Evolutionary conservation across 2,113 vertebrate species (phyloP).

Genomic region (Pogonocichla stellata): DNA sequence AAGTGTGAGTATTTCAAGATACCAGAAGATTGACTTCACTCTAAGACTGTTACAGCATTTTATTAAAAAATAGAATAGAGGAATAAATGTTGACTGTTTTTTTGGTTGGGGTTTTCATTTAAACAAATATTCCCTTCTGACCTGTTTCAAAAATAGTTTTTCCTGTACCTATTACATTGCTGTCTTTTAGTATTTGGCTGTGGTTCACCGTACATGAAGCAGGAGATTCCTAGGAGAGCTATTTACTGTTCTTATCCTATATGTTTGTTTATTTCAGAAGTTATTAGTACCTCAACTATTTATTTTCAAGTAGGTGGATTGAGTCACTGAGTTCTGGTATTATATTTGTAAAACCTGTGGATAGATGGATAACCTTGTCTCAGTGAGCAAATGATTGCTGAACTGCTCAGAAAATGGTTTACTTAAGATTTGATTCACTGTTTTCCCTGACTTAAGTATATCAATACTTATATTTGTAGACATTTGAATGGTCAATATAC

Average conservation of each 20-base stretch:
- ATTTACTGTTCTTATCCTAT: not conserved
- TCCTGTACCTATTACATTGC: not conserved
- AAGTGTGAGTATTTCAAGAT: not conserved
- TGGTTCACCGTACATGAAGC: not conserved
- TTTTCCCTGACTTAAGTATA: not conserved
- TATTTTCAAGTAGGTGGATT: not conserved
- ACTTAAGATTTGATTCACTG: not conserved
- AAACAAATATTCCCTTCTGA: not conserved
- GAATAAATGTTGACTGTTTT: not conserved
- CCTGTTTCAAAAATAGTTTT: not conserved
- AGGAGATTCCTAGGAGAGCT: not conserved
- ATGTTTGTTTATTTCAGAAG: not conserved
- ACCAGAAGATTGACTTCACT: not conserved
- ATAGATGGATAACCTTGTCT: not conserved
- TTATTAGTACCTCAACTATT: not conserved
- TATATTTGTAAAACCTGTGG: not conserved
- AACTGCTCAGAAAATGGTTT: not conserved
- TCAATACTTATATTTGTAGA: not conserved
- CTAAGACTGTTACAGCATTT: not conserved
- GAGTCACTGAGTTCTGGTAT: not conserved
- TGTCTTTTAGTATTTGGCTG: not conserved
- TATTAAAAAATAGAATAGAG: not conserved
- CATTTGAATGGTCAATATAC: not conserved
- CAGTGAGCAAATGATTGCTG: rapidly evolving
- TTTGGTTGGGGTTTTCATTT: not conserved